Evolutionary conservation across 2,888 invertebrate species (phyloP).

Genomic region (Drosophila cognata): DNA sequence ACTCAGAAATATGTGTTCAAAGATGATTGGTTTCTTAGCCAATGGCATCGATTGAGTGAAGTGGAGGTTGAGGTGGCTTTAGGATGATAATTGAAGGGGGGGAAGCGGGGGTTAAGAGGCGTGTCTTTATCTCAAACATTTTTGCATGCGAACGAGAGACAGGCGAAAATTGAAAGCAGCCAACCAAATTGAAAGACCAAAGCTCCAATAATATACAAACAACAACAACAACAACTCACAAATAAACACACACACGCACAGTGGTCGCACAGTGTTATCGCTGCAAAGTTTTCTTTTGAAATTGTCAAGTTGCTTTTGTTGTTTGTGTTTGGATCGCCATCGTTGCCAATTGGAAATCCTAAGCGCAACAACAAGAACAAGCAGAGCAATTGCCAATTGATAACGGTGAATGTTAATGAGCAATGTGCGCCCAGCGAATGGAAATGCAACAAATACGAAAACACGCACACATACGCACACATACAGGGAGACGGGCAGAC

Average conservation of each 20-base stretch:
- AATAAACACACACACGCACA: constrained; percentile 12
- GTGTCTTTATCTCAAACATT: constrained; percentile 60
- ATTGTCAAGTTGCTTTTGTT: constrained; percentile 37
- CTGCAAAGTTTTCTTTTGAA: constrained; percentile 35
- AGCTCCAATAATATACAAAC: constrained; percentile 24
- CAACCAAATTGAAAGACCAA: constrained; percentile 71
- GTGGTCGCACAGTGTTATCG: constrained; percentile 34
- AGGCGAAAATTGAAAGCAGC: constrained; percentile 55
- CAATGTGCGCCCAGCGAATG: constrained; percentile 40
- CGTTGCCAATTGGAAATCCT: constrained; percentile 52
- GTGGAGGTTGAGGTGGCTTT: neutral
- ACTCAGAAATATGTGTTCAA: neutral
- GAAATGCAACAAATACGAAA: constrained; percentile 51
- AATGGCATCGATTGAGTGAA: constrained; percentile 1
- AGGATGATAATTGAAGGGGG: neutral
- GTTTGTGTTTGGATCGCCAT: constrained; percentile 16
- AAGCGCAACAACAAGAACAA: constrained; percentile 33
- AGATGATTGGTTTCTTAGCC: neutral
- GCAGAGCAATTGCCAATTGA: constrained; percentile 36
- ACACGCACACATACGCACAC: constrained; percentile 13
- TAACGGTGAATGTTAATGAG: constrained; percentile 67
- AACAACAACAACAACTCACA: constrained; percentile 23
- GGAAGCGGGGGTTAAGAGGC: constrained; percentile 5
- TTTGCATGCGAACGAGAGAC: constrained; percentile 60
- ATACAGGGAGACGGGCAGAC: neutral